Evolutionary conservation across 2,888 invertebrate genomes (phyloP).

Genomic region (Brachynemurus nebulosus): DNA sequence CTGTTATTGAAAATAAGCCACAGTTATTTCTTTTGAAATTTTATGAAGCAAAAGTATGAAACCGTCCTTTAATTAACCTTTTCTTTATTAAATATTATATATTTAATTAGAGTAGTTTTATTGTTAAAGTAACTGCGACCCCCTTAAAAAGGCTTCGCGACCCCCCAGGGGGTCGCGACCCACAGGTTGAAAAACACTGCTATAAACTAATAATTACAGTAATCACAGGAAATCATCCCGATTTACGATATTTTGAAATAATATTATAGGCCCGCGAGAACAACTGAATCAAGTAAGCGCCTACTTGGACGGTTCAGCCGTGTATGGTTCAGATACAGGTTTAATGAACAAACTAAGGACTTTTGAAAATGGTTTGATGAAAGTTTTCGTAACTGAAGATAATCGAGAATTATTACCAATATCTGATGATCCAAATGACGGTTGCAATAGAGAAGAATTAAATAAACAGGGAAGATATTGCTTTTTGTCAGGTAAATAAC

Average conservation of each 20-base stretch:
- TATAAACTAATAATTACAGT: too few species aligned
- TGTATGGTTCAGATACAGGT: slow-evolving; percentile 54
- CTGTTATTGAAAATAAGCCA: too few species aligned
- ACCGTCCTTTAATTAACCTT: too few species aligned
- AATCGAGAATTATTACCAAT: slow-evolving; percentile 56
- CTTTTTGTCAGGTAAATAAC: slow-evolving; percentile 50
- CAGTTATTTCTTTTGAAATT: too few species aligned
- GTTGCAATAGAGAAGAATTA: slow-evolving; percentile 60
- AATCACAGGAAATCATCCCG: background rate
- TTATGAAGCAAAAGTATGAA: too few species aligned
- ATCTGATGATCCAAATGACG: slow-evolving; percentile 55
- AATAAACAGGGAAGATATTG: slow-evolving; percentile 60
- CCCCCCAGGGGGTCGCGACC: too few species aligned
- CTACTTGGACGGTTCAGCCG: slow-evolving; percentile 70
- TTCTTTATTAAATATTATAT: too few species aligned
- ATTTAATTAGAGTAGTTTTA: too few species aligned
- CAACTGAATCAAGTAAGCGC: slow-evolving; percentile 74
- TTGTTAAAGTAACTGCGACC: too few species aligned
- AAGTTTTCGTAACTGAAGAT: slow-evolving; percentile 47
- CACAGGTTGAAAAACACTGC: too few species aligned
- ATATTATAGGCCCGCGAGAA: slow-evolving; percentile 50
- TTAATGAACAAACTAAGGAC: slow-evolving; percentile 37
- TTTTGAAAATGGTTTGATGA: slow-evolving; percentile 42
- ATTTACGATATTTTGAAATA: background rate
- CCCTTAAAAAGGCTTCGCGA: too few species aligned